Evolutionary conservation across 2,888 invertebrate species (phyloP), one percentile per base, ranked within the genome.

Genomic region (Listrodromus nycthemerus): DNA sequence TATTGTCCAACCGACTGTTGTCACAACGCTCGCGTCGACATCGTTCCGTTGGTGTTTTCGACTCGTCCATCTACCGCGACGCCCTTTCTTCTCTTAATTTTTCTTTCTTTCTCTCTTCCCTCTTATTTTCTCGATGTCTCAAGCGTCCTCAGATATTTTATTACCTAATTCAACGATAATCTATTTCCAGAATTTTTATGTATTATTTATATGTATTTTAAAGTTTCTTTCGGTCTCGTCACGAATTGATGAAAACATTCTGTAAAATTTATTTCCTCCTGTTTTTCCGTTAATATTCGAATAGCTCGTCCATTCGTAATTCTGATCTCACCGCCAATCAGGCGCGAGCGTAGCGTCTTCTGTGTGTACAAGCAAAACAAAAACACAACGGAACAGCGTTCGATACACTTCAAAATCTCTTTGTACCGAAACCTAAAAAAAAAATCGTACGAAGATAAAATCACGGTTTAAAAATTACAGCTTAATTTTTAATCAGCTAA

Each of bases 1-100:
- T 41, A 16, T 67, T 48, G n/a, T 19, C n/a, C 45, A 69, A 66
- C 78, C 63, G 69, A 73, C 67, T 77, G 50, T 67, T 61, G 52
- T 83, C 74, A 75, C 73, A 79, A 75, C 33, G 69, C 52, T 79
- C 65, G 48, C 30, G 63, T 75, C 74, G 79, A 63, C 73, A 69
- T 79, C 65, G 74, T 69, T n/a, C 74, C 41, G 24, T 70, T 69
- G 67, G 61, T 52, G 30, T 78, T 52, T 66, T 75, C 79, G 70
- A 83, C 77, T 82, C 80, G 73, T 73, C 65, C 84, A 82, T 81
- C 67, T 77, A 55, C 41, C 65, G 21, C 58, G 77, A 52, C 41
- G 30, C 48, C 74, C 69, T 30, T 65, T 41, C 50, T 33, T 61
- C 37, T 30, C 13, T 48, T 27, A 13, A n/a, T 37, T 13, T 80